Evolutionary conservation across 2,888 invertebrate species (phyloP).

Genomic region (Prosopocoilus inquinatus): DNA sequence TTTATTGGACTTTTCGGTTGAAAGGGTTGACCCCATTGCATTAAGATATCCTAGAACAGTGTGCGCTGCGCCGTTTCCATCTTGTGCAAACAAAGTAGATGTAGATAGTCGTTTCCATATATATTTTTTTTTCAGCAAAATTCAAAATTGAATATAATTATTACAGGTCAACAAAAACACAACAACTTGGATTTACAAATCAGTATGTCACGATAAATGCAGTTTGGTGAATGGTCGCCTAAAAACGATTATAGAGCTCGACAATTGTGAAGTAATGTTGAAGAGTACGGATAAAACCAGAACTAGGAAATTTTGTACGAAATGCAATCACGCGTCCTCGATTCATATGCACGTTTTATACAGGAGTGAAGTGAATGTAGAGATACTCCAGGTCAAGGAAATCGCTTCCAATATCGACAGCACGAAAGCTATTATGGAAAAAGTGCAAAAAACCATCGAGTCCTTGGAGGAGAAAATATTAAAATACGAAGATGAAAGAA

Average conservation of each 20-base stretch:
- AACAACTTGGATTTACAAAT: conserved; percentile 37
- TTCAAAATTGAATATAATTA: not conserved
- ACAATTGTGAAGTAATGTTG: conserved; percentile 38
- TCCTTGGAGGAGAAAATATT: not conserved
- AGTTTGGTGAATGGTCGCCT: conserved; percentile 35
- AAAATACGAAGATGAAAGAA: conserved; percentile 29
- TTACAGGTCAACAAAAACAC: conserved; percentile 32
- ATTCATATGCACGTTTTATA: conserved; percentile 44
- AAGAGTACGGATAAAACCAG: too few relatives aligned
- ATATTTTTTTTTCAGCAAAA: not conserved
- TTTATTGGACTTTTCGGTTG: conserved; percentile 38
- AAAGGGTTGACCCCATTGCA: conserved; percentile 34
- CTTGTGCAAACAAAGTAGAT: not conserved
- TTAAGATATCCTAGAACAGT: conserved; percentile 34
- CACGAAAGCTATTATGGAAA: not conserved
- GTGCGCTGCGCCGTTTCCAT: conserved; percentile 8
- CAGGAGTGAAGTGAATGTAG: conserved; percentile 33
- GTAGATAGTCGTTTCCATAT: not conserved
- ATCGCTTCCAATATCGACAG: conserved; percentile 21
- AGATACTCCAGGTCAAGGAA: conserved; percentile 30
- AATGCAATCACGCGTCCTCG: conserved; percentile 36
- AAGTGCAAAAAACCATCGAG: not conserved
- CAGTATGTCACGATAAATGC: conserved; percentile 41
- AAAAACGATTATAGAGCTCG: conserved; percentile 36
- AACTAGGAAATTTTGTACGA: conserved; percentile 26